Base-by-base conservation (phyloP, 2,113 vertebrate genomes). In the Chauna torquata region DNA sequence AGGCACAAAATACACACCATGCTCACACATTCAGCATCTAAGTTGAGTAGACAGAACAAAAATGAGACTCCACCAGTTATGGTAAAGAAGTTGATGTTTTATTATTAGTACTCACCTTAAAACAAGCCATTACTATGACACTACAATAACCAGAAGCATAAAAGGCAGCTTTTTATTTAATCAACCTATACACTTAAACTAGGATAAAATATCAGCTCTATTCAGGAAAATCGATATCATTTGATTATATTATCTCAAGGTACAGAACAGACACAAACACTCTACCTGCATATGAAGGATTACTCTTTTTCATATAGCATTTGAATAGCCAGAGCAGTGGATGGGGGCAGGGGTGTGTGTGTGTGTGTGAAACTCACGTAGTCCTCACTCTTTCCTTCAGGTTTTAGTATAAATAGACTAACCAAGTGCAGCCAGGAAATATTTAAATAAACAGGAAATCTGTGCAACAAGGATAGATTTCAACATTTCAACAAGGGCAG, bases 401-500 rank as follows among this genome's bases (percentile, higher is more conserved):
- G 58, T 92, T 96, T 95, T 88, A 95, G 45, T 91, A 92, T 90
- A 97, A 90, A 94, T 93, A 95, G 85, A 93, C 88, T 94, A 97
- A 95, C 74, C 83, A 97, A 97, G 92, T 88, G 91, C 87, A 97
- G 97, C 83, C 97, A 97, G 97, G 97, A 98, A 98, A 94, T 72
- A 55, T 87, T 97, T 97, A 96, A 98, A 97, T 96, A 98, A 98
- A 98, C 95, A 98, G 98, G 98, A 98, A 98, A 97, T 95, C 96
- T 98, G 95, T 95, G 82, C 93, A 92, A 96, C 94, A 95, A 66
- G 97, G 97, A 98, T 76, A 97, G 95, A 97, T 96, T 97, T 97
- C 74, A 96, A 92, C 86, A 94, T 97, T 96, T 97, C 97, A 98
- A 97, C 90, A 94, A 93, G 52, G 58, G 66, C 79, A 97, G 89